Evolutionary conservation across 1,140 invertebrate genomes (phyloP).

Genomic region (Atopsyche davidsoni): DNA sequence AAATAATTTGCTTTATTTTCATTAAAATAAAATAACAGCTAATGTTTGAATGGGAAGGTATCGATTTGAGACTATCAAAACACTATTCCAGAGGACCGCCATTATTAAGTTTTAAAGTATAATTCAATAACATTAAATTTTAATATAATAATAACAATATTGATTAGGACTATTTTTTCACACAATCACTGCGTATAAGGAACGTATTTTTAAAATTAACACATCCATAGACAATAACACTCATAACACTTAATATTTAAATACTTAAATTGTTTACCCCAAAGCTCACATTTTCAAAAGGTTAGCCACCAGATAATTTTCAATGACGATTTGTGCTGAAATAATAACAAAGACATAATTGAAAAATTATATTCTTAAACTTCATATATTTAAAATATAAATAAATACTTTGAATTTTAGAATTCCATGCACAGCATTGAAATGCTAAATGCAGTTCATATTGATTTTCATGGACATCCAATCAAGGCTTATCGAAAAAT

Average conservation of each 20-base stretch:
- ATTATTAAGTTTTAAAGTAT: background rate
- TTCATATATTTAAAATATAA: too few relatives aligned
- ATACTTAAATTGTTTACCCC: constrained; percentile 2
- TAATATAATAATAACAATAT: constrained; percentile 1
- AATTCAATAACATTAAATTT: background rate
- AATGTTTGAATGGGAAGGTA: too few relatives aligned
- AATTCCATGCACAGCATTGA: too few relatives aligned
- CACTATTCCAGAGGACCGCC: too few relatives aligned
- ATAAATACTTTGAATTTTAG: too few relatives aligned
- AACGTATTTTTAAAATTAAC: background rate
- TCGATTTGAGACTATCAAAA: too few relatives aligned
- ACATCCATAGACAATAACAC: constrained; percentile 6
- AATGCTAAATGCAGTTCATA: too few relatives aligned
- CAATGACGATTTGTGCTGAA: constrained; percentile 55
- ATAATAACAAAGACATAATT: constrained; percentile 31
- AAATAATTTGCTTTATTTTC: too few relatives aligned
- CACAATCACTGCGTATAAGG: background rate
- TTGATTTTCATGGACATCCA: too few relatives aligned
- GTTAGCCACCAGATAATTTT: constrained; percentile 48
- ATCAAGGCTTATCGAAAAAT: too few relatives aligned
- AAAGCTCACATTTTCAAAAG: constrained; percentile 44
- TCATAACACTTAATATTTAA: constrained; percentile 15
- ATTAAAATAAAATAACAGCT: too few relatives aligned
- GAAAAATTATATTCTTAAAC: too few relatives aligned
- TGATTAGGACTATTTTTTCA: background rate